phyloP scores from a whole-genome alignment of 1,140 invertebrate species.

The Oreohelix idahoensis region DNA sequence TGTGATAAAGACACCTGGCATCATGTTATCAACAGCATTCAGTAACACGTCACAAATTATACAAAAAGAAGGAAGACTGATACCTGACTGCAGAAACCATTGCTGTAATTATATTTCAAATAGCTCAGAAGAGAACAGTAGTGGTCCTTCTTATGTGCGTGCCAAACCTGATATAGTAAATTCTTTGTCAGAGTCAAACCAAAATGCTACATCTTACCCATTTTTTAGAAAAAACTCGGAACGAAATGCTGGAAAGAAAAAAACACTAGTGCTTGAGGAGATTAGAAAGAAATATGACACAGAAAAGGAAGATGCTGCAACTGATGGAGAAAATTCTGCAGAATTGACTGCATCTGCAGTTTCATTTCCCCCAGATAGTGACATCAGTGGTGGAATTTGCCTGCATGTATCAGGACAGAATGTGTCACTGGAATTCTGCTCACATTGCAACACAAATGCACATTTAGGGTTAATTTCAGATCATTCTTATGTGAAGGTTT shows the following conservation, averaged over 20 bases:
- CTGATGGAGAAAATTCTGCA: background rate
- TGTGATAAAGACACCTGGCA: constrained; percentile 48
- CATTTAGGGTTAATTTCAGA: constrained; percentile 19
- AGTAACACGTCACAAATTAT: background rate
- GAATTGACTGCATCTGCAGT: background rate
- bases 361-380: background rate
- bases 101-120: background rate
- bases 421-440: constrained; percentile 53
- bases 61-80: constrained; percentile 3
- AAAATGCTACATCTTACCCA: background rate
- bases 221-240: background rate
- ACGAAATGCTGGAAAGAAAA: constrained; percentile 15
- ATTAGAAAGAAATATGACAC: background rate
- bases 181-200: background rate
- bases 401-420: constrained; percentile 49
- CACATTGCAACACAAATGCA: constrained; percentile 39
- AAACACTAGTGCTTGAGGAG: background rate
- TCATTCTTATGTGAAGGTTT: constrained; percentile 39
- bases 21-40: constrained; percentile 41
- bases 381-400: constrained; percentile 45
- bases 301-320: background rate
- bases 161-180: too few species aligned
- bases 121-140: background rate
- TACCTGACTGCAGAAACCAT: background rate
- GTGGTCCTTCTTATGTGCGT: background rate